phyloP scores from a whole-genome alignment of 2,113 vertebrate species.

The Cinclus mexicanus region DNA sequence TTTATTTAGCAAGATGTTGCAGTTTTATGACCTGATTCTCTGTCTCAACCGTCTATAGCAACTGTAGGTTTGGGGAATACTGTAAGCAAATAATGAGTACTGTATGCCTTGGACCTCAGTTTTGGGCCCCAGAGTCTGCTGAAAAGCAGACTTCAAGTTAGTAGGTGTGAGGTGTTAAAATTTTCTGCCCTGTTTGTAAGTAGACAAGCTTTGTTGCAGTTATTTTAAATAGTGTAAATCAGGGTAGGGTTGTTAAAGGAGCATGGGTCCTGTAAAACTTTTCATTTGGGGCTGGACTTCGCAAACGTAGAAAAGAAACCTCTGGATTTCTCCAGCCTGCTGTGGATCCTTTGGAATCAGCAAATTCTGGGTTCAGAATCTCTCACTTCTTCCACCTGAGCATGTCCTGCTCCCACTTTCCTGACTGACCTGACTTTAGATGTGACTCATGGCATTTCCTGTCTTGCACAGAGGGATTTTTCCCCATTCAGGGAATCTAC shows the following conservation, averaged over 20 bases:
- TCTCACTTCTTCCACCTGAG: not conserved
- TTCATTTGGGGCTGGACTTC: not conserved
- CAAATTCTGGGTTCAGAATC: not conserved
- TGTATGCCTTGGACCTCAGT: not conserved
- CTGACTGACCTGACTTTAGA: not conserved
- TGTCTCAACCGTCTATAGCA: not conserved
- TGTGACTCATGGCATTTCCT: not conserved
- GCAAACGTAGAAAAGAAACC: not conserved
- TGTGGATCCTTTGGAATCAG: not conserved
- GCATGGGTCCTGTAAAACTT: not conserved
- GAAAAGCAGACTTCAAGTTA: not conserved
- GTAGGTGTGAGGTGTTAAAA: not conserved
- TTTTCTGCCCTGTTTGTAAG: not conserved
- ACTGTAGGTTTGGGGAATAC: not conserved
- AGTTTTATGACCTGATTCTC: not conserved
- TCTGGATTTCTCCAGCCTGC: not conserved
- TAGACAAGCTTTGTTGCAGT: not conserved
- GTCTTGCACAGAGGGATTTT: not conserved
- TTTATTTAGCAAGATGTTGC: not conserved
- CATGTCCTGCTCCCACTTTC: not conserved
- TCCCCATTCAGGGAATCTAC: not conserved
- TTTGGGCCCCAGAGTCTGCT: not conserved
- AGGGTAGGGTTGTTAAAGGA: not conserved
- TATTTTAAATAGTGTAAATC: not conserved
- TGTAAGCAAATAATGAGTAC: not conserved